phyloP scores from a whole-genome alignment of 2,888 invertebrate genomes.

The Nymphalis polychloros region DNA sequence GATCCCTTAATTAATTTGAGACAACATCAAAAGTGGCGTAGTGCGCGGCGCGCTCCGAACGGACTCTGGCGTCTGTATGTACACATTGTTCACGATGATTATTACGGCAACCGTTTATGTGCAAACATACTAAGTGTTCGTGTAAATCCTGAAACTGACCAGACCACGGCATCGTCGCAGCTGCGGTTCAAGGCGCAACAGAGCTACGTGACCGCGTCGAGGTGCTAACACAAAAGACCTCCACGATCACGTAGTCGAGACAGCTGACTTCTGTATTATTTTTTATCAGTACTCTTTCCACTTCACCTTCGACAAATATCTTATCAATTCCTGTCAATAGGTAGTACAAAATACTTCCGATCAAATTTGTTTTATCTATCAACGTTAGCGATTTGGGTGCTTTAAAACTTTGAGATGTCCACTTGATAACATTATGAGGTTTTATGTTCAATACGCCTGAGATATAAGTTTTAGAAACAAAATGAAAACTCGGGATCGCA shows the following conservation, averaged over 20 bases:
- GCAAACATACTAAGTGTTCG: conserved; percentile 50
- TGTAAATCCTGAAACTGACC: conserved; percentile 54
- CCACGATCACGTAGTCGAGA: conserved; percentile 61
- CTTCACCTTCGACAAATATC: conserved; percentile 72
- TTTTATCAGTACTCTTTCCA: conserved; percentile 62
- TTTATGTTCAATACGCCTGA: neutral
- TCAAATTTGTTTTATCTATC: conserved; percentile 24
- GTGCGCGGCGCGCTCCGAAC: conserved; percentile 50
- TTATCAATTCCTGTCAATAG: conserved; percentile 56
- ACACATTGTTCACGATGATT: conserved; percentile 42
- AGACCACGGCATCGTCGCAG: conserved; percentile 15
- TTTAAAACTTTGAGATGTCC: conserved; percentile 12
- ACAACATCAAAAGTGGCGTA: conserved; percentile 48
- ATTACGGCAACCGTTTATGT: conserved; percentile 34
- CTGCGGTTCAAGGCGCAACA: conserved; percentile 64
- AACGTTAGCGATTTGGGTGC: conserved; percentile 13
- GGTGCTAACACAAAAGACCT: conserved; percentile 68
- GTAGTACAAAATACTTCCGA: conserved; percentile 34
- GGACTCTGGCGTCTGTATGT: conserved; percentile 52
- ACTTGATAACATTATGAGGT: conserved; percentile 7
- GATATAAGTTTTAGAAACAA: conserved; percentile 44
- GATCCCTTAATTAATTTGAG: conserved; percentile 67
- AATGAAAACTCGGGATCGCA: conserved; percentile 69
- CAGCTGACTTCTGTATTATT: conserved; percentile 57
- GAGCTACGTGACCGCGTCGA: conserved; percentile 62